phyloP scores from a whole-genome alignment of 2,888 invertebrate species.

The Teleiodes luculella region DNA sequence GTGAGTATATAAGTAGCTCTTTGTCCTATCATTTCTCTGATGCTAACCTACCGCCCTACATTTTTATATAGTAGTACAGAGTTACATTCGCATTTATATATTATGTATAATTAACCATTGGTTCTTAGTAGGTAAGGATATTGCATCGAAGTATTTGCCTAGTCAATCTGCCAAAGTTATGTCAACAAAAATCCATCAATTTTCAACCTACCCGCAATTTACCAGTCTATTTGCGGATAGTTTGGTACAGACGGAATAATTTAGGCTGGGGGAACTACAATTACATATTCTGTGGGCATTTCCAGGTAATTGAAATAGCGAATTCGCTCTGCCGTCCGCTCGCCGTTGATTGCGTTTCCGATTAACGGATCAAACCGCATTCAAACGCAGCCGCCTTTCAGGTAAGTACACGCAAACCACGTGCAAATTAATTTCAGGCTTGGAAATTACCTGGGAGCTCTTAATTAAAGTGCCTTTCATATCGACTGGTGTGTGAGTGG shows the following conservation, averaged over 20 bases:
- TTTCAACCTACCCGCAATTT: not conserved
- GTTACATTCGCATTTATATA: no score
- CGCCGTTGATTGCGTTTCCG: conserved; percentile 2
- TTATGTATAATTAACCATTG: no score
- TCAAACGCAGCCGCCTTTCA: not conserved
- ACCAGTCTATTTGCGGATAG: not conserved
- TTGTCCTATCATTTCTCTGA: no score
- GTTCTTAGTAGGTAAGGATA: no score
- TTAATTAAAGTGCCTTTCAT: not conserved
- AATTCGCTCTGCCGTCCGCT: not conserved
- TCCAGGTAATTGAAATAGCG: not conserved
- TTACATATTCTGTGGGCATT: not conserved
- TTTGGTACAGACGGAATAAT: not conserved
- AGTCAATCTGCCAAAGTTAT: no score
- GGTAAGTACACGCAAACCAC: not conserved
- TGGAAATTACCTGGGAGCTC: not conserved
- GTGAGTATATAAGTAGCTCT: no score
- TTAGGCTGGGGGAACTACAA: not conserved
- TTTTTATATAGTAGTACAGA: no score
- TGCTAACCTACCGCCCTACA: no score
- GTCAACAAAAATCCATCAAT: not conserved
- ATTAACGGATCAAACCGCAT: not conserved
- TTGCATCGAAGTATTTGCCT: no score
- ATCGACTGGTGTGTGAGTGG: not conserved
- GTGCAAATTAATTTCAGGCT: not conserved